phyloP scores from a whole-genome alignment of 2,113 vertebrate genomes.

The Lathamus discolor region DNA sequence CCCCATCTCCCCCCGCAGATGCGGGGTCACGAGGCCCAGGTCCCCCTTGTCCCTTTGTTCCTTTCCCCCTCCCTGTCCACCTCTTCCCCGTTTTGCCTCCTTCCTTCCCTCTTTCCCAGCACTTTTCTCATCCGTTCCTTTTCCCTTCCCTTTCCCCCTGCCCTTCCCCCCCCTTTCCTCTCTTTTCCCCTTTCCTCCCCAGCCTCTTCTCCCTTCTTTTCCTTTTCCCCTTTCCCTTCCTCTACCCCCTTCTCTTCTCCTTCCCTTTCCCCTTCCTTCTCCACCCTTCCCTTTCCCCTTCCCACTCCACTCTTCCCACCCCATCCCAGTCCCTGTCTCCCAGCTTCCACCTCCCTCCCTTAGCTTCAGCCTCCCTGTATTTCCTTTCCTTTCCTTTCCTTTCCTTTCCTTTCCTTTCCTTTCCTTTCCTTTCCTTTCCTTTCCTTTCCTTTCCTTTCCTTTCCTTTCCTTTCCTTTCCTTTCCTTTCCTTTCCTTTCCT shows the following conservation, averaged over 20 bases:
- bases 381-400: background rate
- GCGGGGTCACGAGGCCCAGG: rapidly evolving
- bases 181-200: background rate
- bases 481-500: too few species aligned
- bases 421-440: background rate
- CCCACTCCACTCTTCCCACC: background rate
- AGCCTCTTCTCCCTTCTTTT: background rate
- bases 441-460: too few species aligned
- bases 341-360: background rate
- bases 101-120: background rate
- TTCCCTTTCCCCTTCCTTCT: background rate
- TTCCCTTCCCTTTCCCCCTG: background rate
- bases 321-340: background rate
- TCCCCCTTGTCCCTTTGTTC: background rate
- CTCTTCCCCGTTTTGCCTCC: background rate
- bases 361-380: background rate
- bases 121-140: too few species aligned
- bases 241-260: background rate
- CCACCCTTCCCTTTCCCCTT: background rate
- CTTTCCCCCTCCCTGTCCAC: background rate
- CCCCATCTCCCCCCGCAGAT: background rate
- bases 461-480: too few species aligned
- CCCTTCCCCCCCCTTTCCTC: background rate
- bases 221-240: background rate
- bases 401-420: background rate